Evolutionary conservation across 2,113 vertebrate species (phyloP).

Genomic region (Pipra filicauda): DNA sequence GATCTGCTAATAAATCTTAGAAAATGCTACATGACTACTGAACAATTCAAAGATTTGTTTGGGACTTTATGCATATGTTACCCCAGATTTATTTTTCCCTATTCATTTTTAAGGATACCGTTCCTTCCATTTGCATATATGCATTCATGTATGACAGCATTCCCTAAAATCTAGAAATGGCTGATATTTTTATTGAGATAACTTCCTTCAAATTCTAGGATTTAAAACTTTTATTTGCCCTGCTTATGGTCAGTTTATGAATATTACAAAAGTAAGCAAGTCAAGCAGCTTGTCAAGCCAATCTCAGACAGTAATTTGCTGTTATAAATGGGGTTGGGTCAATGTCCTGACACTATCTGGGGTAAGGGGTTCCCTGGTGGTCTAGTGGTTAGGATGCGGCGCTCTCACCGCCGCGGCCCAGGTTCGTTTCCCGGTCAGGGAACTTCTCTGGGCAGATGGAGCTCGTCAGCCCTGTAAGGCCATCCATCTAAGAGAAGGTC

Average conservation of each 20-base stretch:
- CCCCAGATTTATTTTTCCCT: not conserved
- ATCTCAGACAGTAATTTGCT: not conserved
- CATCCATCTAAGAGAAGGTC: too few species aligned
- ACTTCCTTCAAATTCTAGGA: not conserved
- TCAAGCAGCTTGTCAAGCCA: not conserved
- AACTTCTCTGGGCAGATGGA: too few species aligned
- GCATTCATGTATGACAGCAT: not conserved
- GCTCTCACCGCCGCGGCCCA: constrained; percentile 81
- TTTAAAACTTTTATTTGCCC: not conserved
- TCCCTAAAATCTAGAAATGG: not conserved
- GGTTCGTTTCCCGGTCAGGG: constrained; percentile 76
- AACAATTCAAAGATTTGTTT: not conserved
- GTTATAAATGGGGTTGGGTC: not conserved
- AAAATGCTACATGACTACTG: not conserved
- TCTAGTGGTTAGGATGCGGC: constrained; percentile 84
- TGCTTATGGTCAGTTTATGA: not conserved
- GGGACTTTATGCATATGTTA: not conserved
- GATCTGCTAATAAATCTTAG: not conserved
- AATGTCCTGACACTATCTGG: not conserved
- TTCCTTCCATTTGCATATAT: not conserved
- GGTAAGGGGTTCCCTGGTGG: constrained; percentile 52
- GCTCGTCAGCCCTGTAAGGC: too few species aligned
- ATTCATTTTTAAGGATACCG: not conserved
- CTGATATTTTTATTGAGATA: not conserved
- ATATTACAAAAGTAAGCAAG: not conserved